Conservation (phyloP, 2,888 invertebrate genomes). For the Ichneumoninae sp. region DNA sequence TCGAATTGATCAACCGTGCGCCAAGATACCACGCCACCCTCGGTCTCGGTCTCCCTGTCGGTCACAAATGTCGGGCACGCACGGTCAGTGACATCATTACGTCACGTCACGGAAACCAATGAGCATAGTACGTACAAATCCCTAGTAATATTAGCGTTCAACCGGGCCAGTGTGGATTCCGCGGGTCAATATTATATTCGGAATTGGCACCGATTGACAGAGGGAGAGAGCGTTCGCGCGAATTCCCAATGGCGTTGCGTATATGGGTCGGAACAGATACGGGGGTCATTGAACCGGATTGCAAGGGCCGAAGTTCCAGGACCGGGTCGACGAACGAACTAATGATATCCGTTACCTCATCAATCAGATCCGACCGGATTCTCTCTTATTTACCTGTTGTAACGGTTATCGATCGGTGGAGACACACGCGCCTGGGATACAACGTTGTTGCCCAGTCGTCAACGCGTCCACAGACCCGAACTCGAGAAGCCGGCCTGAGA, state of each 20-base stretch:
- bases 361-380: conserved; percentile 34
- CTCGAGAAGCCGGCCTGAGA: conserved; percentile 7
- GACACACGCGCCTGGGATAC: background rate
- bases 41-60: conserved; percentile 90
- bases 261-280: background rate
- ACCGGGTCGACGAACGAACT: background rate
- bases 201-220: background rate
- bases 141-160: background rate
- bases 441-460: background rate
- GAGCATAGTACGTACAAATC: conserved; percentile 19
- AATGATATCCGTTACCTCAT: conserved; percentile 37
- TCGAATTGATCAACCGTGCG: conserved; percentile 93
- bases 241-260: background rate
- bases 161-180: background rate
- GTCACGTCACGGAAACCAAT: conserved; percentile 32
- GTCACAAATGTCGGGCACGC: conserved; percentile 56
- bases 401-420: background rate
- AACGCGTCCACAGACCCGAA: conserved; percentile 6
- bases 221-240: background rate
- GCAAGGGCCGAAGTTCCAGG: conserved; percentile 15
- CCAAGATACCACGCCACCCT: conserved; percentile 94
- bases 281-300: background rate
- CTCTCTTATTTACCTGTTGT: conserved; percentile 42
- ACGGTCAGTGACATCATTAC: conserved; percentile 54
- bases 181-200: conserved; percentile 11